These are phyloP conservation scores for Fregata magnificens DNA, from an alignment of 2,113 vertebrate species.

Conservation along the genomic window DNA sequence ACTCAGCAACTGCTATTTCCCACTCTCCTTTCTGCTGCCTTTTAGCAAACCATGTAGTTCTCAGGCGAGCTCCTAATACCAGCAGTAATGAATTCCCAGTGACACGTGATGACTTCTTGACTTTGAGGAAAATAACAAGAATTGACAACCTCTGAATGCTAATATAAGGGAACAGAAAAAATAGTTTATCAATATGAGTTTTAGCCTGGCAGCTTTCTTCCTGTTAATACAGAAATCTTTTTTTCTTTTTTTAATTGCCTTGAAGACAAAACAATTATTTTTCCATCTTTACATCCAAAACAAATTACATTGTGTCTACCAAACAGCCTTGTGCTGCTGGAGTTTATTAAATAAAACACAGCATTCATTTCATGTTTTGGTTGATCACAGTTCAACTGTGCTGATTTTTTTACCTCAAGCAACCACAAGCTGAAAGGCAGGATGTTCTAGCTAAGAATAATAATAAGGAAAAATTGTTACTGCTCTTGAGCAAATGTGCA, in stretches of 20 bases:
- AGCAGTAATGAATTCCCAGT: neutral
- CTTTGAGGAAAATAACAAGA: neutral
- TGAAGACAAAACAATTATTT: neutral
- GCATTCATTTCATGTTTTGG: neutral
- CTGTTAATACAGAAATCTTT: neutral
- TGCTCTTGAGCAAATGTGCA: neutral
- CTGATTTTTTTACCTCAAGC: neutral
- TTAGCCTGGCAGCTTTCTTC: neutral
- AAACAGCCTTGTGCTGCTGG: neutral
- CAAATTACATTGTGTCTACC: neutral
- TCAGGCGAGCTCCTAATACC: neutral
- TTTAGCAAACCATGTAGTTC: neutral
- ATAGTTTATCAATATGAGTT: neutral
- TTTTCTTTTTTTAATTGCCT: neutral
- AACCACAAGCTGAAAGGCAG: neutral
- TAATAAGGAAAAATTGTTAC: neutral
- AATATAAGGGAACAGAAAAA: neutral
- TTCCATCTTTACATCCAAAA: neutral
- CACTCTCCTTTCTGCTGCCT: neutral
- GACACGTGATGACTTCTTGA: neutral
- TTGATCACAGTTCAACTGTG: neutral
- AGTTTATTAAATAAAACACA: conserved; percentile 12
- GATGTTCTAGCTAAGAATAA: neutral
- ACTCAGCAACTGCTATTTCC: neutral
- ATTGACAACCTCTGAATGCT: neutral